Evolutionary conservation across 2,113 vertebrate species (phyloP).

Genomic region (Myrmecobius fasciatus): DNA sequence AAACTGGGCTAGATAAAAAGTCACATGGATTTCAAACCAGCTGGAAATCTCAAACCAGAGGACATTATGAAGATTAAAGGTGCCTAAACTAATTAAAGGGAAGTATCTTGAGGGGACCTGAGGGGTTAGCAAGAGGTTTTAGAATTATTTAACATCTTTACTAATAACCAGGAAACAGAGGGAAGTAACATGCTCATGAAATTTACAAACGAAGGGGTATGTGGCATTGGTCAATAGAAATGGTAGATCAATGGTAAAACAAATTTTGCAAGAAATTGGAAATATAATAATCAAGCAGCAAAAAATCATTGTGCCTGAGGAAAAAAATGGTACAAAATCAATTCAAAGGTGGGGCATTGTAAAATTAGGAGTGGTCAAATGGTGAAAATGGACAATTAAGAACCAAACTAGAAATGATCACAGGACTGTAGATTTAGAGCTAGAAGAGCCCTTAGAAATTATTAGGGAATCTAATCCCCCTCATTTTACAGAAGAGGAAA

Average conservation of each 20-base stretch:
- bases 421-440: background rate
- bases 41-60: slow-evolving; percentile 72
- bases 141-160: slow-evolving; percentile 79
- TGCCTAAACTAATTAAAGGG: slow-evolving; percentile 72
- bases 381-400: background rate
- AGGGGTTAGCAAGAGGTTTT: slow-evolving; percentile 59
- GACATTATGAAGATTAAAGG: slow-evolving; percentile 74
- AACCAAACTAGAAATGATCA: background rate
- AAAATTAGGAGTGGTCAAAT: background rate
- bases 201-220: slow-evolving; percentile 36
- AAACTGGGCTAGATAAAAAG: slow-evolving; percentile 72
- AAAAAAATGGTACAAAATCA: background rate
- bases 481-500: background rate
- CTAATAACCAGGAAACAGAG: slow-evolving; percentile 60
- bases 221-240: background rate
- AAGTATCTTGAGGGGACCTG: slow-evolving; percentile 66
- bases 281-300: slow-evolving; percentile 1
- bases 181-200: slow-evolving; percentile 52
- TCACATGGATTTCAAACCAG: slow-evolving; percentile 68
- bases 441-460: background rate
- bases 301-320: background rate
- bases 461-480: background rate
- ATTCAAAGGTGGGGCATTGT: background rate
- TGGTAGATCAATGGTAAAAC: background rate
- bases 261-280: slow-evolving; percentile 9